A percentile compares a stretch with the other conserved stretches of the same genome.
These are phyloP conservation scores for Oxyscelio sp. DNA, from an alignment of 2,888 invertebrate genomes.

Conservation along the genomic window DNA sequence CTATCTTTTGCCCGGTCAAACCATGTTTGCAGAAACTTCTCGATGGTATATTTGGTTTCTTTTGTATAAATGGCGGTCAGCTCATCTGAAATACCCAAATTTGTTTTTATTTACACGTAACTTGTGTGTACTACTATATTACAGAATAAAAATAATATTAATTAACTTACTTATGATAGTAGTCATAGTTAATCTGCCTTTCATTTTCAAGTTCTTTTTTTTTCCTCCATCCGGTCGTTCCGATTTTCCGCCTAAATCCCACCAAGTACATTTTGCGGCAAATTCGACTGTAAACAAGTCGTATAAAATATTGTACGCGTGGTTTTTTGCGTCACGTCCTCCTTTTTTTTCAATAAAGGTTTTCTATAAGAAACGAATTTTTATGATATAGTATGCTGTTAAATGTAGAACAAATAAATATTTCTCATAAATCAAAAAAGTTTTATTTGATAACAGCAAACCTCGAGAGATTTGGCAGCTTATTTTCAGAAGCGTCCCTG, in stretches of 20 bases:
- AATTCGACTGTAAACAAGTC: constrained; percentile 9
- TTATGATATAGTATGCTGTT: too few species aligned
- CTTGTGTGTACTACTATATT: too few species aligned
- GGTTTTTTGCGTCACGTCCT: constrained; percentile 7
- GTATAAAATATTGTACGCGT: constrained; percentile 10
- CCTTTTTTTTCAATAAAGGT: too few species aligned
- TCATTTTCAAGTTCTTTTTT: constrained; percentile 20
- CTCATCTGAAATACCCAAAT: constrained; percentile 12
- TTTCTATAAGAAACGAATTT: too few species aligned
- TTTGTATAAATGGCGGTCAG: constrained; percentile 8
- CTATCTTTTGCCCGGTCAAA: constrained; percentile 20
- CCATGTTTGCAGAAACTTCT: constrained; percentile 14
- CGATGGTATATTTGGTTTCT: constrained; percentile 10
- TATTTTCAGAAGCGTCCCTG: too few species aligned
- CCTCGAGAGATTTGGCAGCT: too few species aligned
- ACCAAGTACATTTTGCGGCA: constrained; percentile 12
- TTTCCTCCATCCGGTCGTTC: too few species aligned
- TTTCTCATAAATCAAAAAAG: too few species aligned
- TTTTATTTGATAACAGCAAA: too few species aligned
- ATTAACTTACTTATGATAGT: constrained; percentile 15
- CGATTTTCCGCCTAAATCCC: neutral
- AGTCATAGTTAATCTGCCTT: neutral
- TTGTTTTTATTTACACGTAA: constrained; percentile 15
- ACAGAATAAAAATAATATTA: constrained; percentile 6
- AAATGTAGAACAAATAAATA: too few species aligned